These are phyloP conservation scores for Tetragonisca angustula DNA, from an alignment of 2,888 invertebrate species.

Conservation along the genomic window DNA sequence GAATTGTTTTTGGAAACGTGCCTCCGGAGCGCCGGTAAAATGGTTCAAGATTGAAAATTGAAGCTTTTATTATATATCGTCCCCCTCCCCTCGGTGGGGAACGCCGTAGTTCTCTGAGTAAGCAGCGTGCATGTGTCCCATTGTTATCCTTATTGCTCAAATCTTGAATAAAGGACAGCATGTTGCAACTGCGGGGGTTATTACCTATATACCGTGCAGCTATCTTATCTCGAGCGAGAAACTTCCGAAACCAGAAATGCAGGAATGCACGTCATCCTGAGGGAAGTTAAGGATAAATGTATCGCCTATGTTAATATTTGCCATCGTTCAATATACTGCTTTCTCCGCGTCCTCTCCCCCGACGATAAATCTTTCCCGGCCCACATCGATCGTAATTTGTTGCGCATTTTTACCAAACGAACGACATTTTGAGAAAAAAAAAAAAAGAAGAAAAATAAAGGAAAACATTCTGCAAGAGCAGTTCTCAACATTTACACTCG, in stretches of 20 bases:
- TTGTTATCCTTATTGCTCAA: conserved; percentile 43
- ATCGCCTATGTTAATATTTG: conserved; percentile 30
- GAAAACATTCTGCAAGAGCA: no score
- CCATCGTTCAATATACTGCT: background rate
- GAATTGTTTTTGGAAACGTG: conserved; percentile 34
- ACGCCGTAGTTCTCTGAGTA: conserved; percentile 14
- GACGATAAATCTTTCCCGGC: background rate
- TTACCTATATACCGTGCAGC: conserved; percentile 26
- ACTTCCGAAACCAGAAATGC: conserved; percentile 27
- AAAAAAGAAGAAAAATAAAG: no score
- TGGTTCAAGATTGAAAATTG: conserved; percentile 44
- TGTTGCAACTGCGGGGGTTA: conserved; percentile 34
- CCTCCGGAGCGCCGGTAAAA: conserved; percentile 14
- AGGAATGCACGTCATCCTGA: conserved; percentile 16
- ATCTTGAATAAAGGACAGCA: conserved; percentile 44
- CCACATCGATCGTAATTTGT: background rate
- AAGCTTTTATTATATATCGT: conserved; percentile 44
- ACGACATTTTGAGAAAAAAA: no score
- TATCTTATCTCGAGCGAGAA: conserved; percentile 36
- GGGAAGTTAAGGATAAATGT: conserved; percentile 1
- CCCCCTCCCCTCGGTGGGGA: background rate
- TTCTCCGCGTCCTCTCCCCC: no score
- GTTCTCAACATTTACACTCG: background rate
- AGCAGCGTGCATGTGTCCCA: conserved; percentile 17
- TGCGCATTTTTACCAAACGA: background rate